Evolutionary conservation across 2,797 vertebrate genomes (phyloP).

Genomic region (Gadopsis bispinosus): DNA sequence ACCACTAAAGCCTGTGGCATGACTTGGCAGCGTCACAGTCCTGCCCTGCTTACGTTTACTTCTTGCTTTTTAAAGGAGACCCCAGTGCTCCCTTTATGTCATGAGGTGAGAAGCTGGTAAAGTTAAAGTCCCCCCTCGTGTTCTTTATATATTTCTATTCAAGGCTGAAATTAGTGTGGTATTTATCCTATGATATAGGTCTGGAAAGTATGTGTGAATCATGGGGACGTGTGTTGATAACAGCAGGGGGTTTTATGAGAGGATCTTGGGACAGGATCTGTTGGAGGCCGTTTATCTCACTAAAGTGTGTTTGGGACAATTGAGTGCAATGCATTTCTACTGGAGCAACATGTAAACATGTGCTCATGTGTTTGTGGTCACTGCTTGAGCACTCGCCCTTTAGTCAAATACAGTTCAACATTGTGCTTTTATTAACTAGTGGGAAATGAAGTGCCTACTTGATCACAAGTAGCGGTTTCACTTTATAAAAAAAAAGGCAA

Average conservation of each 20-base stretch:
- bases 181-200: conserved; percentile 32
- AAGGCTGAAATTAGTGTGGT: conserved; percentile 1
- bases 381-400: conserved; percentile 4
- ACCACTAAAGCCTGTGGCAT: conserved; percentile 7
- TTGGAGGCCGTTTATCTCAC: conserved; percentile 35
- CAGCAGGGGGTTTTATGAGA: conserved; percentile 55
- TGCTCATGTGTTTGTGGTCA: conserved; percentile 23
- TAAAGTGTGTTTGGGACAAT: conserved; percentile 41
- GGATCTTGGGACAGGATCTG: conserved; percentile 64
- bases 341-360: conserved; percentile 42
- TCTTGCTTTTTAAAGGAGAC: conserved; percentile 30
- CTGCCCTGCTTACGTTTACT: conserved; percentile 29
- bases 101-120: conserved; percentile 30
- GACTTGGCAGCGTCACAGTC: conserved; percentile 24
- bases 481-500: background rate
- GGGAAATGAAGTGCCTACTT: conserved; percentile 1
- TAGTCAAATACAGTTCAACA: conserved; percentile 16
- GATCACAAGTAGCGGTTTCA: background rate
- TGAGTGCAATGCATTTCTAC: conserved; percentile 42
- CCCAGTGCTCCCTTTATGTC: conserved; percentile 9
- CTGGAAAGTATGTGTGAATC: conserved; percentile 74
- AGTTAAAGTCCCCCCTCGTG: conserved; percentile 14
- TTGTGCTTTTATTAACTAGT: background rate
- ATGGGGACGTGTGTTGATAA: conserved; percentile 40
- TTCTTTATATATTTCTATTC: conserved; percentile 38